phyloP scores from a whole-genome alignment of 2,888 invertebrate species.

The Lasioglossum marginatum region DNA sequence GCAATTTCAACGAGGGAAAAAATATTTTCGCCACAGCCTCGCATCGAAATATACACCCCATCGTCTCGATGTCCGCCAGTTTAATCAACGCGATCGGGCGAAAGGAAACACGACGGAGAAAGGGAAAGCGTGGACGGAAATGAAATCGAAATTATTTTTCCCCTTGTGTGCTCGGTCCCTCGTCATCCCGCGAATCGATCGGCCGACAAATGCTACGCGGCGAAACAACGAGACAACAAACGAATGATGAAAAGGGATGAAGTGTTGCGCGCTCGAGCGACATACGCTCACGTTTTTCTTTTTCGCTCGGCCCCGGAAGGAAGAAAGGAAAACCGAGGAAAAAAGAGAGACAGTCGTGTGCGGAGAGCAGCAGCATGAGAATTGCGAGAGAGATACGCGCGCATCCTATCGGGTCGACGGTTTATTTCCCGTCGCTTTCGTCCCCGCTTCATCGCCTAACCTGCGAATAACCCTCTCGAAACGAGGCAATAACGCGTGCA shows the following conservation, averaged over 20 bases:
- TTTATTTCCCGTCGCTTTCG: conserved; percentile 19
- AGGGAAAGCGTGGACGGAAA: conserved; percentile 30
- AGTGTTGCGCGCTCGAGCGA: neutral
- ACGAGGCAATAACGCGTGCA: conserved; percentile 52
- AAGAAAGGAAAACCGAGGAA: neutral
- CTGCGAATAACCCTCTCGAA: conserved; percentile 41
- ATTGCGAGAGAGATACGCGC: neutral
- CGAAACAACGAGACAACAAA: neutral
- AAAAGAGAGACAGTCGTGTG: neutral
- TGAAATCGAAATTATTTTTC: conserved; percentile 51
- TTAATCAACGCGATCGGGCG: conserved; percentile 56
- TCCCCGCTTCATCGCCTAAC: conserved; percentile 40
- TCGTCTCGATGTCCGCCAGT: conserved; percentile 15
- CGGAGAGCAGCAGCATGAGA: neutral
- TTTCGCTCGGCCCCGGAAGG: neutral
- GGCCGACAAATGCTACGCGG: neutral
- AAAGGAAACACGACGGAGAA: conserved; percentile 34
- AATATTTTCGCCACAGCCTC: neutral
- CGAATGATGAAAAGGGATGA: neutral
- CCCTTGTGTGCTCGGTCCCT: conserved; percentile 7
- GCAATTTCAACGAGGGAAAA: neutral
- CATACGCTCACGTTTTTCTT: neutral
- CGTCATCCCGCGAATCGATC: neutral
- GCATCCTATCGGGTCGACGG: neutral
- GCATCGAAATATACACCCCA: conserved; percentile 6